Conservation (phyloP, 1,140 invertebrate genomes). For the Diabrotica undecimpunctata region DNA sequence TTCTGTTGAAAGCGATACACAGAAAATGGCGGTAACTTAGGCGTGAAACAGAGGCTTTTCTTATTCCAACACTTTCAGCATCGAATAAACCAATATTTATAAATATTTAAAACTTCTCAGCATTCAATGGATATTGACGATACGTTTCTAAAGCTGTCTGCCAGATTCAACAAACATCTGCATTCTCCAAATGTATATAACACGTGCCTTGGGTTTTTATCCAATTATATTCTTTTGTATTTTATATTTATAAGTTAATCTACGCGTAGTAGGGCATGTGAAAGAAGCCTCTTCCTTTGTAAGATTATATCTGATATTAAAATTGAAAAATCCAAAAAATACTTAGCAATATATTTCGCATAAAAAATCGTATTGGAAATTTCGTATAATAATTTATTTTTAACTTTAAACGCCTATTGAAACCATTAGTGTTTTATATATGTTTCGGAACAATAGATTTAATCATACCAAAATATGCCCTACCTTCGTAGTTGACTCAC, state of each 20-base stretch:
- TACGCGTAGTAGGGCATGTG: background rate
- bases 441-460: too few relatives aligned
- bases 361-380: too few relatives aligned
- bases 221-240: slow-evolving; percentile 7
- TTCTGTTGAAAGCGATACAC: too few relatives aligned
- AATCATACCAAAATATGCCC: too few relatives aligned
- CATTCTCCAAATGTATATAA: background rate
- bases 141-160: slow-evolving; percentile 5
- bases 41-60: background rate
- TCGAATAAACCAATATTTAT: slow-evolving; percentile 4
- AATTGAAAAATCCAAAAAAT: too few relatives aligned
- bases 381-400: too few relatives aligned
- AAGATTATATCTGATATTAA: background rate
- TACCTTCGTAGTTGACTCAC: too few relatives aligned
- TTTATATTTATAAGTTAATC: slow-evolving; percentile 12
- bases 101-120: slow-evolving; percentile 3
- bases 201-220: slow-evolving; percentile 6
- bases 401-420: too few relatives aligned
- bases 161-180: slow-evolving; percentile 7
- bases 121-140: slow-evolving; percentile 6
- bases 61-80: slow-evolving; percentile 3
- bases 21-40: too few relatives aligned
- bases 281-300: slow-evolving; percentile 7
- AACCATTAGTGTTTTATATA: too few relatives aligned
- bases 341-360: too few relatives aligned